phyloP scores from a whole-genome alignment of 2,888 invertebrate species.

The Steinernema hermaphroditum region DNA sequence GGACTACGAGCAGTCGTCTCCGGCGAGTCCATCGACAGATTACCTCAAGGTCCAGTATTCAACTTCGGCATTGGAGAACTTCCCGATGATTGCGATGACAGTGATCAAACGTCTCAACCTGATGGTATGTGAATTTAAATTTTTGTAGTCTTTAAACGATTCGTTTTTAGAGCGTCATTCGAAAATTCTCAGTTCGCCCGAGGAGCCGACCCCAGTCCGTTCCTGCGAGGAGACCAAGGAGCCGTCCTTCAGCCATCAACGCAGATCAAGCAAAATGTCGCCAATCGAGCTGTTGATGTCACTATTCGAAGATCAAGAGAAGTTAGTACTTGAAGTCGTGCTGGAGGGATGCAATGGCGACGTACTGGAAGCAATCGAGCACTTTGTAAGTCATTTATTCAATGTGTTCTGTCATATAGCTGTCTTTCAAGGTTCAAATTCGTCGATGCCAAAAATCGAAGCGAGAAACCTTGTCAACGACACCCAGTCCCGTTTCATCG shows the following conservation, averaged over 20 bases:
- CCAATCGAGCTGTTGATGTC: slow-evolving; percentile 79
- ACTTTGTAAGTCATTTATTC: slow-evolving; percentile 72
- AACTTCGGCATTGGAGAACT: slow-evolving; percentile 66
- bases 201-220: slow-evolving; percentile 4
- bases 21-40: slow-evolving; percentile 72
- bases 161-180: too few relatives aligned
- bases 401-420: too few relatives aligned
- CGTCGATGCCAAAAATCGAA: slow-evolving; percentile 1
- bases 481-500: neutral
- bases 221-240: neutral
- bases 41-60: slow-evolving; percentile 86
- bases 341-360: slow-evolving; percentile 89
- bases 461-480: too few relatives aligned
- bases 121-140: neutral
- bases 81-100: slow-evolving; percentile 32
- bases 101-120: neutral
- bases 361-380: slow-evolving; percentile 84
- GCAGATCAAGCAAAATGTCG: neutral
- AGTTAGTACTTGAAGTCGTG: slow-evolving; percentile 82
- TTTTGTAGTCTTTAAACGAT: too few relatives aligned
- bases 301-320: slow-evolving; percentile 78
- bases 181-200: neutral
- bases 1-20: slow-evolving; percentile 56
- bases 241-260: neutral
- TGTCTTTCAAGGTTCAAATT: slow-evolving; percentile 17